A percentile compares a stretch with the other conserved stretches of the same genome.
phyloP scores from a whole-genome alignment of 2,888 invertebrate species.

The Catocala sponsa region DNA sequence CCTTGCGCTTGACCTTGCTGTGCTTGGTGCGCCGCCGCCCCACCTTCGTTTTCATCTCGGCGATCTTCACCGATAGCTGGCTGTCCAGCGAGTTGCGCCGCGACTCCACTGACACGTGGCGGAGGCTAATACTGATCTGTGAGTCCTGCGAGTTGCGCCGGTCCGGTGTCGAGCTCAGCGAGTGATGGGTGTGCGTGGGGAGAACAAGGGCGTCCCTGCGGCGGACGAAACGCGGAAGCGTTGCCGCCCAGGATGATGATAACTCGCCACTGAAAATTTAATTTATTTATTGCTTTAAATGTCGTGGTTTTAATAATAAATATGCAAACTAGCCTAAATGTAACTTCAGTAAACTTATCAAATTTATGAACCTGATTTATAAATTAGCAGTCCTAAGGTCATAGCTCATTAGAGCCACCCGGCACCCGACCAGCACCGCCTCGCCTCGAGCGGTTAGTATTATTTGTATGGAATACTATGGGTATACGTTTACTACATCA shows the following conservation, averaged over 20 bases:
- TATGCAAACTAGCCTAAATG: too few relatives aligned
- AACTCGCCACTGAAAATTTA: constrained; percentile 90
- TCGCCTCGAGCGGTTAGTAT: too few relatives aligned
- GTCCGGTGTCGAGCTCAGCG: constrained; percentile 86
- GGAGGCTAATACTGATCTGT: constrained; percentile 92
- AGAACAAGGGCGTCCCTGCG: constrained; percentile 94
- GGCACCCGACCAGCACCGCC: too few relatives aligned
- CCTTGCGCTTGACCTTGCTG: constrained; percentile 78
- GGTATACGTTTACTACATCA: too few relatives aligned
- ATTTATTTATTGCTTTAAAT: constrained; percentile 1
- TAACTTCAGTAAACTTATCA: too few relatives aligned
- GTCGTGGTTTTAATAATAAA: too few relatives aligned
- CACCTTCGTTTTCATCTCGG: constrained; percentile 93
- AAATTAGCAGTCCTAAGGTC: too few relatives aligned
- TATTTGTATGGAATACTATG: too few relatives aligned
- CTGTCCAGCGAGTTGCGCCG: constrained; percentile 96
- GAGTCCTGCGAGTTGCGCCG: constrained; percentile 90
- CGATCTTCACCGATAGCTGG: constrained; percentile 94
- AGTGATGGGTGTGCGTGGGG: constrained; percentile 82
- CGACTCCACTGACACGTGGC: constrained; percentile 95
- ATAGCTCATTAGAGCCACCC: too few relatives aligned
- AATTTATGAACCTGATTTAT: too few relatives aligned
- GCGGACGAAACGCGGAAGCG: constrained; percentile 94
- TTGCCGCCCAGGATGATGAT: constrained; percentile 97
- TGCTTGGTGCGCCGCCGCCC: constrained; percentile 85